These are phyloP conservation scores for Chouioia cunea DNA, from an alignment of 2,888 invertebrate genomes.

Conservation along the genomic window DNA sequence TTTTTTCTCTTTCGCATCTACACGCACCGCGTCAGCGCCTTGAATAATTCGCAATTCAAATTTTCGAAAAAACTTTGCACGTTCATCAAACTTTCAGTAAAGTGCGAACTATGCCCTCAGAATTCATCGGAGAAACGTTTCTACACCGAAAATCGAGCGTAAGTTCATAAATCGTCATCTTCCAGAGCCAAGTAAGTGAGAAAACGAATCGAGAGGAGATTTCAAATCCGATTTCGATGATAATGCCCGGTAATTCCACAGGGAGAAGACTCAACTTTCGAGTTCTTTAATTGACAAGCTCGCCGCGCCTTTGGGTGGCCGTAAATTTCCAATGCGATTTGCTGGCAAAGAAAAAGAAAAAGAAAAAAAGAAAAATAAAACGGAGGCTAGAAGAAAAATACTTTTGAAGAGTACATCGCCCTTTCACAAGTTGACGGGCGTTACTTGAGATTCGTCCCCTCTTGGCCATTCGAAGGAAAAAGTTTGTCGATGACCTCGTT, in stretches of 20 bases:
- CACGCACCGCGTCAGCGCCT: background rate
- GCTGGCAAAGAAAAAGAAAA: background rate
- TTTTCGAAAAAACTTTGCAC: conserved; percentile 11
- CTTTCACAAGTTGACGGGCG: background rate
- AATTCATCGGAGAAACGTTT: too few species aligned
- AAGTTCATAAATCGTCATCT: conserved; percentile 33
- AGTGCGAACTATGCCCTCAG: too few species aligned
- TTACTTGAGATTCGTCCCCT: conserved; percentile 46
- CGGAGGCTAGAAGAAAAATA: conserved; percentile 13
- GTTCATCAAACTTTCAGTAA: too few species aligned
- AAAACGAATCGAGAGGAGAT: conserved; percentile 35
- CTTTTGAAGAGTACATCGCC: too few species aligned
- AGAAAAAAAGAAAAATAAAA: background rate
- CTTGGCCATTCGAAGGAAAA: conserved; percentile 35
- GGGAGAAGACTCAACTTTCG: conserved; percentile 3
- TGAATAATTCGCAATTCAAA: conserved; percentile 5
- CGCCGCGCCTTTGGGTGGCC: too few species aligned
- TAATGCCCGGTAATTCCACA: conserved; percentile 35
- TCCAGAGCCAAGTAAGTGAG: background rate
- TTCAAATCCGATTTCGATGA: conserved; percentile 41
- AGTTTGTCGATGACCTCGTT: conserved; percentile 46
- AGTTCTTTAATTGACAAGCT: conserved; percentile 45
- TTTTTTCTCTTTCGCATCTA: background rate
- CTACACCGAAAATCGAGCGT: too few species aligned
- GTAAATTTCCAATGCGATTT: too few species aligned